Evolutionary conservation across 1,140 invertebrate genomes (phyloP), one percentile per base, ranked within the genome.

Genomic region (Thereuonema tuberculata): DNA sequence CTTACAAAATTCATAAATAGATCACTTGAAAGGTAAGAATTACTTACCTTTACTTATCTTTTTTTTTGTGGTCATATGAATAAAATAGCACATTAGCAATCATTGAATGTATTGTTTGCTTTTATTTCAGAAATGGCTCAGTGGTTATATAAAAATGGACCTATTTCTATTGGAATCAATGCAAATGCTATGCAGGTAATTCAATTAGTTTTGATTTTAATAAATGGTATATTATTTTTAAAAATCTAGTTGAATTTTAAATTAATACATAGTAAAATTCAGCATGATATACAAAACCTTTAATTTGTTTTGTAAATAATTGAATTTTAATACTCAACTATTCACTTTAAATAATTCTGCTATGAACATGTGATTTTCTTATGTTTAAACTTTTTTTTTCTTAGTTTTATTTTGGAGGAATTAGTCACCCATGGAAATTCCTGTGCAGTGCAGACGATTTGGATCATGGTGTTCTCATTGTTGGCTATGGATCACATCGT

Each of bases 111-210:
- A n/a, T n/a, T n/a, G n/a, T n/a, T n/a, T n/a, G n/a, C n/a, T 54
- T 62, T 60, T 55, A 62, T 31, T 54, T 66, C 64, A 71, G 81
- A 91, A 66, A 96, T 99, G 83, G 89, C 90, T 17, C 83, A 89
- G 64, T 98, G 91, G 89, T 76, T 98, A 0, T 78, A 86, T 1
- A 71, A 83, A 63, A 92, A 98, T 75, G 94, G 95, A 43, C 95
- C 95, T 0, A 93, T 99, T 64, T 92, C 93, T 14, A 94, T 99
- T 72, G 95, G 87, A 21, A 88, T 99, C 56, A 98, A 99, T 74
- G 95, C 96, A 0, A 94, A 95, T 76, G 91, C 90, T 1, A 96
- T 99, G 89, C 91, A 95, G 74, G 78, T 80, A 67, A 65, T 46
- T 46, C 14, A 46, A 46, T 20, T 14, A 62, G 64, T 60, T n/a